These are phyloP conservation scores for Drosophila macrospina DNA, from an alignment of 2,888 invertebrate species.

Conservation along the genomic window DNA sequence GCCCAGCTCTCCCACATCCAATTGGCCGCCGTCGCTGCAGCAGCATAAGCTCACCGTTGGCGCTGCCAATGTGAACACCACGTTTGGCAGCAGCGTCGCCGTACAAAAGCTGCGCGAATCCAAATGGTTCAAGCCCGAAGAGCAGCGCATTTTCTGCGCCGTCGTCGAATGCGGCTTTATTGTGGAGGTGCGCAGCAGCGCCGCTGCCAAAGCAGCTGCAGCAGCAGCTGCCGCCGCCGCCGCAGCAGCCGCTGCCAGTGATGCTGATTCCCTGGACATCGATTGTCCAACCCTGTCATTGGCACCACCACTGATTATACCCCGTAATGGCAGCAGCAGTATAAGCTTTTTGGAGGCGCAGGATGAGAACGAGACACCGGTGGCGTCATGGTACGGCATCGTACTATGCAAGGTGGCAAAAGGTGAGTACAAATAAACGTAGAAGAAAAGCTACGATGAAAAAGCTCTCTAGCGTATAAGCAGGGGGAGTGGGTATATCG, in stretches of 20 bases:
- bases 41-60: conserved; percentile 55
- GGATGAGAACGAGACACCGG: conserved; percentile 84
- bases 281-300: conserved; percentile 62
- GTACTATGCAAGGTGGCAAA: conserved; percentile 90
- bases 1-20: conserved; percentile 71
- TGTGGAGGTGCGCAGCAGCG: conserved; percentile 87
- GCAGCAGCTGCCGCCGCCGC: conserved; percentile 80
- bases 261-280: conserved; percentile 66
- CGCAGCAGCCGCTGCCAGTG: conserved; percentile 57
- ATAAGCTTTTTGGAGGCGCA: conserved; percentile 77
- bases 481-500: neutral
- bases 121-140: conserved; percentile 91
- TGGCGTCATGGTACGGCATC: conserved; percentile 88
- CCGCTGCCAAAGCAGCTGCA: conserved; percentile 74
- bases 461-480: conserved; percentile 23
- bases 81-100: conserved; percentile 86
- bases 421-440: conserved; percentile 85
- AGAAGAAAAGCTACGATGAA: neutral
- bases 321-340: conserved; percentile 69
- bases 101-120: conserved; percentile 90
- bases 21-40: conserved; percentile 65
- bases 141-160: conserved; percentile 90
- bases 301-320: conserved; percentile 60
- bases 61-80: conserved; percentile 49
- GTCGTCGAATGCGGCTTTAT: conserved; percentile 91